Percentiles rank a stretch among this genome's conserved stretches.
Evolutionary conservation across 2,888 invertebrate genomes (phyloP).

Genomic region (Ophion slaviceki): DNA sequence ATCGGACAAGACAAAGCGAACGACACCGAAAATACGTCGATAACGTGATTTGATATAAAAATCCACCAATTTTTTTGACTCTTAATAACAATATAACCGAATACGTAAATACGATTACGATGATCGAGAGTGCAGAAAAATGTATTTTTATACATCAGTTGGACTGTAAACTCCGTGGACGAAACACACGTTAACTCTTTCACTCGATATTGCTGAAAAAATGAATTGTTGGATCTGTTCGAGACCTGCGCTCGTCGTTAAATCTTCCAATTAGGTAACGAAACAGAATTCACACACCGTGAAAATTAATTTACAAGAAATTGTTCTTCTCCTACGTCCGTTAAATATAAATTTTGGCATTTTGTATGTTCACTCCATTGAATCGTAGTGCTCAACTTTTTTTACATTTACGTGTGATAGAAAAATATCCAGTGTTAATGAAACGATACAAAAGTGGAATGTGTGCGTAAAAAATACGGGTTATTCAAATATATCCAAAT

Average conservation of each 20-base stretch:
- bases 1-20: neutral
- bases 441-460: too few relatives aligned
- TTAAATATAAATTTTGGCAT: neutral
- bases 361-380: neutral
- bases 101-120: slow-evolving; percentile 11
- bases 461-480: too few relatives aligned
- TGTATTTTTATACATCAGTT: neutral
- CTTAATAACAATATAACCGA: neutral
- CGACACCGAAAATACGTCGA: neutral
- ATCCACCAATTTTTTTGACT: neutral
- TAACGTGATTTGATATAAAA: slow-evolving; percentile 1
- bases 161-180: slow-evolving; percentile 1
- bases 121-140: slow-evolving; percentile 5
- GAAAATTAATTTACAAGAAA: too few relatives aligned
- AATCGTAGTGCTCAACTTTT: too few relatives aligned
- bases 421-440: too few relatives aligned
- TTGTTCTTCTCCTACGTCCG: neutral
- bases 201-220: neutral
- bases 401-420: too few relatives aligned
- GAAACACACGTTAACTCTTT: neutral
- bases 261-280: slow-evolving; percentile 25
- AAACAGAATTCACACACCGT: too few relatives aligned
- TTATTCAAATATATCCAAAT: too few relatives aligned
- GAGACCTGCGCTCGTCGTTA: slow-evolving; percentile 5
- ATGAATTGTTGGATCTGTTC: slow-evolving; percentile 9